A percentile compares a stretch with the other conserved stretches of the same genome.
Conservation (phyloP, 2,113 vertebrate species). For the Platycercus adscitus region DNA sequence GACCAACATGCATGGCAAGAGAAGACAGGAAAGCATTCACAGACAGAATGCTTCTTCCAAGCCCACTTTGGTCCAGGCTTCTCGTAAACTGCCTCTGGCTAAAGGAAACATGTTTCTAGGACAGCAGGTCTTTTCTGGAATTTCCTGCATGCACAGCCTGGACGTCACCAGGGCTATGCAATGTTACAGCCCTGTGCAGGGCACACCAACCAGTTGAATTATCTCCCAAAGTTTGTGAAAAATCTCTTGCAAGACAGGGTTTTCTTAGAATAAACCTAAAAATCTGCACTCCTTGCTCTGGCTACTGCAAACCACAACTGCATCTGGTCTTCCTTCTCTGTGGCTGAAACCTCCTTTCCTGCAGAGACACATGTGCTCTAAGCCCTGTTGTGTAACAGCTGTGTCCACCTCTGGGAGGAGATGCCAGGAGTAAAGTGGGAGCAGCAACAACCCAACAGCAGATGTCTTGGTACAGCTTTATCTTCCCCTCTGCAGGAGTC, state of each 20-base stretch:
- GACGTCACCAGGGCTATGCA: background rate
- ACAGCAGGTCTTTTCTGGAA: background rate
- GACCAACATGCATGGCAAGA: accelerated
- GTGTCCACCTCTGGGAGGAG: background rate
- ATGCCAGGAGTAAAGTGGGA: background rate
- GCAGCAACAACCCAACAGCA: background rate
- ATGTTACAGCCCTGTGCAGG: background rate
- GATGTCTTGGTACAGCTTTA: background rate
- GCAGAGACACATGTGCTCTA: background rate
- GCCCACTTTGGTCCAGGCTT: background rate
- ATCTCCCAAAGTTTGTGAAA: background rate
- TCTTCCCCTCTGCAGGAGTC: background rate
- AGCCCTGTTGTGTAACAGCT: background rate
- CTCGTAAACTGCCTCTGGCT: background rate
- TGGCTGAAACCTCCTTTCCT: background rate
- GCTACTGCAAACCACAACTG: background rate
- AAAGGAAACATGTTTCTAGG: background rate
- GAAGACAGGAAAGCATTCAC: background rate
- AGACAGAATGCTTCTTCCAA: background rate
- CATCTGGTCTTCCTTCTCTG: background rate
- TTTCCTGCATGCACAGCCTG: background rate
- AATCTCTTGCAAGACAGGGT: background rate
- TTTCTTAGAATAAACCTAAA: background rate
- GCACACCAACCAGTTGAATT: too few relatives aligned
- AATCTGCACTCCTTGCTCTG: background rate